phyloP scores from a whole-genome alignment of 2,797 vertebrate species.

The Thamnophis elegans region DNA sequence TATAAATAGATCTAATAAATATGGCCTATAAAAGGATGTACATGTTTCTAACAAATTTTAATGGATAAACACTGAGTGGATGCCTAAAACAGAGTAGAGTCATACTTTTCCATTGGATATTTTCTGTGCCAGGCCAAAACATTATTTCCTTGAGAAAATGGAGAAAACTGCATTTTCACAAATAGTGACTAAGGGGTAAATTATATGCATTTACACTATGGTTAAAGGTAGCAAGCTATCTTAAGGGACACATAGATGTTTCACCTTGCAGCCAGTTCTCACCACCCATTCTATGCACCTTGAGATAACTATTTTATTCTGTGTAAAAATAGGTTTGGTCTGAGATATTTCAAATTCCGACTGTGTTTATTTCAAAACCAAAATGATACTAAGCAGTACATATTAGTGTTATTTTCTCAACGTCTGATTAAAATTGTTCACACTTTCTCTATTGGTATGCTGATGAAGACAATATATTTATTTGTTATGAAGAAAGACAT shows the following conservation, averaged over 20 bases:
- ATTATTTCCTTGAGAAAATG: neutral
- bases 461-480: neutral
- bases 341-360: neutral
- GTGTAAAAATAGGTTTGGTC: neutral
- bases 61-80: neutral
- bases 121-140: neutral
- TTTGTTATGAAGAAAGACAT: slow-evolving; percentile 10
- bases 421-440: slow-evolving; percentile 14
- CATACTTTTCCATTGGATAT: neutral
- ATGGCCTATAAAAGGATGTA: neutral
- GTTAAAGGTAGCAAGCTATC: neutral
- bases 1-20: neutral
- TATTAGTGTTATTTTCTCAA: no score
- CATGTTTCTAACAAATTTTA: neutral
- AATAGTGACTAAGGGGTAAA: neutral
- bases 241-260: neutral
- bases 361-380: neutral
- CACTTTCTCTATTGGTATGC: neutral
- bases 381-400: neutral
- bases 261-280: neutral
- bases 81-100: neutral
- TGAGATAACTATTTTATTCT: neutral
- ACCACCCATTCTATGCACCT: neutral
- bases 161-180: neutral
- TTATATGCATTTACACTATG: neutral